These are phyloP conservation scores for Leptopilina clavipes DNA, from an alignment of 1,140 invertebrate species.

Conservation along the genomic window DNA sequence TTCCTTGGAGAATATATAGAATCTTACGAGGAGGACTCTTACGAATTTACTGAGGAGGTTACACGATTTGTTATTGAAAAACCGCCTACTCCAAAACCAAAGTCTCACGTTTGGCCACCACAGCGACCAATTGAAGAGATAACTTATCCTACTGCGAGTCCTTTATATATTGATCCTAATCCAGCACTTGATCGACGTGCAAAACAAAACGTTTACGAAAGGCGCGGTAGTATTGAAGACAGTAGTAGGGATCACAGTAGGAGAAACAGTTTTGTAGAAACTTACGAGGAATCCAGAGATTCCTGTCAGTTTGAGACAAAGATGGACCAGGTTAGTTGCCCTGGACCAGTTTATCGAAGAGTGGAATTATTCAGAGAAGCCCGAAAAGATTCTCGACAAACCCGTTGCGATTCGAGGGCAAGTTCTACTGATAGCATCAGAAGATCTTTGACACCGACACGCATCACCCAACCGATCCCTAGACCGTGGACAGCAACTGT, in stretches of 20 bases:
- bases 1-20: slow-evolving; percentile 36
- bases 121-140: slow-evolving; percentile 68
- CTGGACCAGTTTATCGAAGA: slow-evolving; percentile 64
- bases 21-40: slow-evolving; percentile 47
- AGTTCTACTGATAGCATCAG: slow-evolving; percentile 67
- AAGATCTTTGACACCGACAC: slow-evolving; percentile 70
- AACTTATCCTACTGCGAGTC: slow-evolving; percentile 72
- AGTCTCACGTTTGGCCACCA: slow-evolving; percentile 67
- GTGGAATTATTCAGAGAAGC: slow-evolving; percentile 59
- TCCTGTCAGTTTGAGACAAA: slow-evolving; percentile 34
- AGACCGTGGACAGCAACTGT: slow-evolving; percentile 71
- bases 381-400: slow-evolving; percentile 51
- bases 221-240: slow-evolving; percentile 59
- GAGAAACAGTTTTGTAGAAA: slow-evolving; percentile 52
- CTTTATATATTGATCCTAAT: slow-evolving; percentile 72
- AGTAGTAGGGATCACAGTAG: slow-evolving; percentile 52
- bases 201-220: slow-evolving; percentile 58
- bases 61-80: slow-evolving; percentile 48
- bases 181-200: slow-evolving; percentile 57
- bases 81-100: slow-evolving; percentile 55
- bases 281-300: slow-evolving; percentile 43
- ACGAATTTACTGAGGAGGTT: slow-evolving; percentile 56
- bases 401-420: slow-evolving; percentile 58
- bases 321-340: slow-evolving; percentile 68
- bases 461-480: slow-evolving; percentile 69